These are phyloP conservation scores for Portunus trituberculatus DNA, from an alignment of 1,140 invertebrate genomes.

Conservation along the genomic window DNA sequence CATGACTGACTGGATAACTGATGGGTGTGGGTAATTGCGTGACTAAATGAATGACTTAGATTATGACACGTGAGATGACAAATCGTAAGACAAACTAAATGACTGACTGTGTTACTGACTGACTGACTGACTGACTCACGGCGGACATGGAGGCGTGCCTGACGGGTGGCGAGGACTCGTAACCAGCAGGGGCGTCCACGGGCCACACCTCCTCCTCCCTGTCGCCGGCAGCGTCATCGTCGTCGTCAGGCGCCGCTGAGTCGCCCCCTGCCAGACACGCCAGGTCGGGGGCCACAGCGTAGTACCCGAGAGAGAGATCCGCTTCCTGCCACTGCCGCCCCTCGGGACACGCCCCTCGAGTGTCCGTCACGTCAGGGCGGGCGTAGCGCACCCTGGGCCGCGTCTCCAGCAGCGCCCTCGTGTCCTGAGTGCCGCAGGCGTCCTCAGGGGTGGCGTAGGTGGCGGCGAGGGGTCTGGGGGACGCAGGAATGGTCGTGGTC, in stretches of 20 bases:
- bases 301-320: slow-evolving; percentile 30
- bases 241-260: background rate
- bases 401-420: background rate
- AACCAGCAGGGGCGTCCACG: no score
- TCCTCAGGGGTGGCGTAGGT: background rate
- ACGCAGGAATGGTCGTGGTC: no score
- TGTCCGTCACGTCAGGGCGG: slow-evolving; percentile 28
- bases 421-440: background rate
- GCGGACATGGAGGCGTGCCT: no score
- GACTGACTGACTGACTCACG: no score
- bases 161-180: no score
- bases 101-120: no score
- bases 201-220: no score
- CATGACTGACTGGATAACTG: no score
- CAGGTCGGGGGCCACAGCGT: slow-evolving; percentile 26
- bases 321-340: background rate
- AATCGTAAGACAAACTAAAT: no score
- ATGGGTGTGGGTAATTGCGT: no score
- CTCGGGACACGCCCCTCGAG: background rate
- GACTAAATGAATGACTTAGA: no score
- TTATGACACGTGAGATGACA: no score
- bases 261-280: background rate
- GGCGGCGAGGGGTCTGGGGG: background rate
- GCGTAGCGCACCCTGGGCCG: slow-evolving; percentile 29
- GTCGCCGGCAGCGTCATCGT: background rate